These are phyloP conservation scores for Callinectes sapidus DNA, from an alignment of 2,888 invertebrate genomes.

Conservation along the genomic window DNA sequence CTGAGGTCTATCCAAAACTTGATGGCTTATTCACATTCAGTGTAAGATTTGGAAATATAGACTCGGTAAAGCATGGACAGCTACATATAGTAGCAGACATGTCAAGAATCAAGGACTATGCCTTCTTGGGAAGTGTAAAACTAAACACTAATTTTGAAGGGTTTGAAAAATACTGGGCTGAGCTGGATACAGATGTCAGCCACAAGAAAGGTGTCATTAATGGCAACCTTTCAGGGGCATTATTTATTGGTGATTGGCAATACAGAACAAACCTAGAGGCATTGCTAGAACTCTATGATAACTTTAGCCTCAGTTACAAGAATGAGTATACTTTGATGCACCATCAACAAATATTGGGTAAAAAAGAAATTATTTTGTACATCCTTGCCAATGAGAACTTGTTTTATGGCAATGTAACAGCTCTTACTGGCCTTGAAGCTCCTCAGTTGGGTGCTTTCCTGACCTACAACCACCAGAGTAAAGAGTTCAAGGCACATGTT, in stretches of 20 bases:
- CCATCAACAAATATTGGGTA: constrained; percentile 27
- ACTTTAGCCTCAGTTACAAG: constrained; percentile 28
- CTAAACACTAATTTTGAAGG: constrained; percentile 58
- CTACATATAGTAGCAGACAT: constrained; percentile 46
- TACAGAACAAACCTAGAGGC: constrained; percentile 34
- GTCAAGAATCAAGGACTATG: constrained; percentile 39
- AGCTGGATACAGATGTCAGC: constrained; percentile 40
- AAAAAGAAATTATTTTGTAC: constrained; percentile 39
- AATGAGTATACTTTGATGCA: constrained; percentile 30
- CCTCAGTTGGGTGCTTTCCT: constrained; percentile 33
- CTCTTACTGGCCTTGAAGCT: background rate
- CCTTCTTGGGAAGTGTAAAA: constrained; percentile 41
- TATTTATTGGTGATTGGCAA: constrained; percentile 50
- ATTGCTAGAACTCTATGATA: background rate
- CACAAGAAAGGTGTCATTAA: background rate
- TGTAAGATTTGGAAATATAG: background rate
- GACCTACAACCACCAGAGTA: background rate
- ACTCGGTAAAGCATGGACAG: background rate
- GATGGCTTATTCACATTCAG: constrained; percentile 40
- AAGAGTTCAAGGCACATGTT: constrained; percentile 29
- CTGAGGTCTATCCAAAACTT: constrained; percentile 46
- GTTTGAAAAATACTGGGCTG: constrained; percentile 51
- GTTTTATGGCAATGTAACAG: background rate
- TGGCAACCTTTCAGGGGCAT: constrained; percentile 16
- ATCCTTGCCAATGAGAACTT: background rate